A percentile compares a stretch with the other conserved stretches of the same genome.
Evolutionary conservation across 2,113 vertebrate genomes (phyloP).

Genomic region (Oxygymnocypris stewartii): DNA sequence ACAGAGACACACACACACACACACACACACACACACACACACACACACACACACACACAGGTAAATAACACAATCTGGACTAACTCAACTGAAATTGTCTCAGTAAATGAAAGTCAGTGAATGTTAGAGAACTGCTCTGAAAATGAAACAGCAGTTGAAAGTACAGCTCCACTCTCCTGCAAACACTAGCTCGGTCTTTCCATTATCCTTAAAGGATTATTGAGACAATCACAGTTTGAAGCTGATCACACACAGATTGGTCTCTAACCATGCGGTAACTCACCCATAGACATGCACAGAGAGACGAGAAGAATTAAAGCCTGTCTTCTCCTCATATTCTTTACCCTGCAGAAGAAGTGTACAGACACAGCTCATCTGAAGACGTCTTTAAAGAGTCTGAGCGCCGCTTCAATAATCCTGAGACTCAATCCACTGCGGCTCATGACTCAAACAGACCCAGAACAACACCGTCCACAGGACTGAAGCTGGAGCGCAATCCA

Average conservation of each 20-base stretch:
- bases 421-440: constrained; percentile 1
- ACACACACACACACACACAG: no score
- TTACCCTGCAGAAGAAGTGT: constrained; percentile 61
- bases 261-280: constrained; percentile 60
- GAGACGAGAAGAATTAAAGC: constrained; percentile 76
- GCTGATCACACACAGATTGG: constrained; percentile 10
- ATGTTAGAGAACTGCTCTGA: background rate
- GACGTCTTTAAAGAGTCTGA: constrained; percentile 64
- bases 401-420: constrained; percentile 15
- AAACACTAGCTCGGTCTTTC: background rate
- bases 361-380: constrained; percentile 68
- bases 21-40: no score
- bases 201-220: constrained; percentile 70
- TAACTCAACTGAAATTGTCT: background rate
- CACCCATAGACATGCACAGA: constrained; percentile 80
- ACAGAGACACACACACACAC: no score
- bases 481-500: no score
- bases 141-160: background rate
- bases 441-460: constrained; percentile 22
- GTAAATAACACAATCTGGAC: no score
- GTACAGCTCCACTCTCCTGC: background rate
- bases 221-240: constrained; percentile 56
- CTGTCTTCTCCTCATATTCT: constrained; percentile 78
- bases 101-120: background rate
- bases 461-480: background rate